Base-by-base conservation (phyloP, 2,888 invertebrate species). In the Cyclophora punctaria region DNA sequence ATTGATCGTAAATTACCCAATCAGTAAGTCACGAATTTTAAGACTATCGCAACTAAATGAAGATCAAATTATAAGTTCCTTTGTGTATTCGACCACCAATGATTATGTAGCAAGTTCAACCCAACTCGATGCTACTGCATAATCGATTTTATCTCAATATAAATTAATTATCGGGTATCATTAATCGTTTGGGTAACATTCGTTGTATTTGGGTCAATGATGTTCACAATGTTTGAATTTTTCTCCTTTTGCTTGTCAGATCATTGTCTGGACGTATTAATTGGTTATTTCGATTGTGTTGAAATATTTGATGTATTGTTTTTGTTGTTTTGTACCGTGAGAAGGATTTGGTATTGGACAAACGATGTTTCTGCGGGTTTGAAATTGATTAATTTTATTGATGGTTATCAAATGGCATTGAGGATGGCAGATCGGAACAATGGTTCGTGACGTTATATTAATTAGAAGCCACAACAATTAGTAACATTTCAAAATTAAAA, bases 121-220 rank as follows among this genome's bases (percentile, higher is more conserved):
- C 69, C 68, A 64, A 69, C 62, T 56, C 49, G 51, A 55, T 49
- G 61, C 64, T 59, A 59, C 60, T 54, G 54, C 50, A 50, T 59
- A 55, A 57, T 57, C 41, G 58, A 67, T 65, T 62, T 56, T 58
- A 64, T 64, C 66, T 63, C 50, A 55, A 62, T 66, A 64, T 37
- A 60, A 65, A 80, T 78, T 78, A 80, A 80, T 80, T 75, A 78
- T 70, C 53, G 51, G 57, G 53, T 53, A 70, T 71, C 69, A 75
- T 75, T 75, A 76, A 67, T 65, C 71, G 68, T 75, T 75, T 70
- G 63, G 64, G 74, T 63, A 72, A 72, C 64, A 66, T 20, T 20
- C 20, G 66, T 63, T 54, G 51, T 72, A 75, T 80, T 69, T 74
- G 52, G 83, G 80, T 82, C 80, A 81, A 76, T 71, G 78, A 77